Evolutionary conservation across 2,113 vertebrate species (phyloP), one percentile per base, ranked within the genome.

Genomic region (Hippopotamus amphibius): DNA sequence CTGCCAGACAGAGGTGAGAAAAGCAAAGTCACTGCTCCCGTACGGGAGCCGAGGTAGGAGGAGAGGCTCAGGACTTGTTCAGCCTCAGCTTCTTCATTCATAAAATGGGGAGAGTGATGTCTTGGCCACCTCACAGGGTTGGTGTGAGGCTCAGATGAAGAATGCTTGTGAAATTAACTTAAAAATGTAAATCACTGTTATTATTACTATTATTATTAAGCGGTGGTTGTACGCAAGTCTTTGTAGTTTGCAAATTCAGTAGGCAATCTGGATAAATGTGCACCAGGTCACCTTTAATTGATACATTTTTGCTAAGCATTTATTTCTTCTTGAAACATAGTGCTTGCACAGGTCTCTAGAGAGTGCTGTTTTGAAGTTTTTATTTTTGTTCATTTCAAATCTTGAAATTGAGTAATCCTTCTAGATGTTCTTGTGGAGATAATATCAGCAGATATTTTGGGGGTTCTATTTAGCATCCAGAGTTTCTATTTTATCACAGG

Each of bases 311-410:
- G 21, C 16, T 43, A 72, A 41, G 28, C 7, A 17, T 72, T 21
- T 61, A 50, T 82, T 71, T 95, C 24, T 76, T 96, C 43, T 85
- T 88, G 41, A 84, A 88, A 90, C 41, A 85, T 55, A 28, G 2
- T 89, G 53, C 83, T 90, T 53, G 12, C 46, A n/a, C 41, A 68
- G 77, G 17, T 88, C 11, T 80, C 63, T 71, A 37, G 61, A 77
- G 55, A 79, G 66, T 15, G 1, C 26, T 93, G 7, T 91, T 93
- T 90, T 91, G 90, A 93, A 85, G 17, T 57, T 90, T 87, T 91
- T 65, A 41, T 85, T 97, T 68, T 96, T 88, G 16, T 91, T 93
- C 81, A 69, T 88, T 93, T 97, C 9, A 82, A 79, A 93, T 83
- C 24, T 21, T 90, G 41, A 96, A 96, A 85, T 43, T 22, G 24